Conservation (phyloP, 2,797 vertebrate genomes). For the Sphenodon punctatus region DNA sequence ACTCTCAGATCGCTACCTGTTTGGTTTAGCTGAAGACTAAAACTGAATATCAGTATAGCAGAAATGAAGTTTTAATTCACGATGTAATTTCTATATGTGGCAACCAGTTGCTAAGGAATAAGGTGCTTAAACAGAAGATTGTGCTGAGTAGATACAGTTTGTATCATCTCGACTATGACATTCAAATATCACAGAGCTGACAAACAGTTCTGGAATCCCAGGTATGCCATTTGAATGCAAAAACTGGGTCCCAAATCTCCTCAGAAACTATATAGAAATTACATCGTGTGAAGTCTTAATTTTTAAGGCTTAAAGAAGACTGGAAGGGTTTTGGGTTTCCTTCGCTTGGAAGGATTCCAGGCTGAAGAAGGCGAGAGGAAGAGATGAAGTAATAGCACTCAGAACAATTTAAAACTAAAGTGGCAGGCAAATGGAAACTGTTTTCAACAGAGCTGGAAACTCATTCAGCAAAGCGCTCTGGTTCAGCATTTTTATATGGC, state of each 20-base stretch:
- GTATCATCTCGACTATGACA: not conserved
- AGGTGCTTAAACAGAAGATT: not conserved
- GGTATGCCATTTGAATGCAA: not conserved
- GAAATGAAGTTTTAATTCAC: not conserved
- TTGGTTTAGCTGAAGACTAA: not conserved
- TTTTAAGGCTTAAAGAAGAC: not conserved
- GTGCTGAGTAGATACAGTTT: not conserved
- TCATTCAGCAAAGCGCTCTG: slow-evolving; percentile 1
- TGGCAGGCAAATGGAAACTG: slow-evolving; percentile 15
- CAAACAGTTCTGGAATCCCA: not conserved
- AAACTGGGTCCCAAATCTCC: not conserved
- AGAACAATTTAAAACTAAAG: not conserved
- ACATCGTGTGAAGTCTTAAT: no score
- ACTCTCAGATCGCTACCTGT: not conserved
- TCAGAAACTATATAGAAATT: not conserved
- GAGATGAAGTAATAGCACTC: not conserved
- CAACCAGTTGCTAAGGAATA: not conserved
- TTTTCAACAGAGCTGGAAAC: slow-evolving; percentile 10
- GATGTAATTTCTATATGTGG: not conserved
- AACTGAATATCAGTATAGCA: not conserved
- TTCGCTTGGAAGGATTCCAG: not conserved
- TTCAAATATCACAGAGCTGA: not conserved
- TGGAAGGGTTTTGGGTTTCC: not conserved
- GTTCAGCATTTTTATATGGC: slow-evolving; percentile 7
- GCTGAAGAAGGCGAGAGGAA: not conserved